phyloP scores from a whole-genome alignment of 2,113 vertebrate species.

The Alethe diademata region DNA sequence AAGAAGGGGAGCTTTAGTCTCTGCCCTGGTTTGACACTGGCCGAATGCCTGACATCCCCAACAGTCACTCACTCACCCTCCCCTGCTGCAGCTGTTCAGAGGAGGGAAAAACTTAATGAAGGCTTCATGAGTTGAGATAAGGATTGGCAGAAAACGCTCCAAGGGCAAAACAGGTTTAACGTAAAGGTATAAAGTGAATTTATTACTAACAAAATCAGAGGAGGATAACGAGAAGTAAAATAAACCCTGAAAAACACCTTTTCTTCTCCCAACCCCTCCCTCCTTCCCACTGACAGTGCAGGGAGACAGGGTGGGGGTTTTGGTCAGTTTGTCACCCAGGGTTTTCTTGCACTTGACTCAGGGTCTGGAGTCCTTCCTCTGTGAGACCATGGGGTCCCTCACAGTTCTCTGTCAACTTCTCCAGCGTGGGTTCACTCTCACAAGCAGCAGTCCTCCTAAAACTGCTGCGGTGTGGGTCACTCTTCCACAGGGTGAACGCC shows the following conservation, averaged over 20 bases:
- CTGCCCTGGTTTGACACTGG: not conserved
- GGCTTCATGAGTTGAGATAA: not conserved
- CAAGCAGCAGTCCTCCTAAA: not conserved
- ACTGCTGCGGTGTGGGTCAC: rapidly evolving
- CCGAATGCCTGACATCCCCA: not conserved
- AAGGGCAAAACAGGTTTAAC: not conserved
- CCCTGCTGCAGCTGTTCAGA: not conserved
- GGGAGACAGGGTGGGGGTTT: not conserved
- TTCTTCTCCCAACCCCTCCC: not conserved
- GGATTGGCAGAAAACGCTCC: not conserved
- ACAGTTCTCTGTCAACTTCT: not conserved
- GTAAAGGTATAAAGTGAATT: not conserved
- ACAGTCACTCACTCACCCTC: not conserved
- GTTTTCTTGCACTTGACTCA: not conserved
- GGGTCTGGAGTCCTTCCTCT: not conserved
- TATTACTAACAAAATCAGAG: not conserved
- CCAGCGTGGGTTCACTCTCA: not conserved
- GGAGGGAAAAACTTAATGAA: not conserved
- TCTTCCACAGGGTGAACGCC: not conserved
- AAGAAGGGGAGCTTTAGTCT: not conserved
- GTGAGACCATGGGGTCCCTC: not conserved
- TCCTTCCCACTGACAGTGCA: not conserved
- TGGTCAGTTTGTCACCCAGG: rapidly evolving
- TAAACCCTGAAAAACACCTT: not conserved
- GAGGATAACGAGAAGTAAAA: not conserved